Evolutionary conservation across 1,140 invertebrate species (phyloP).

Genomic region (Bombus polaris): DNA sequence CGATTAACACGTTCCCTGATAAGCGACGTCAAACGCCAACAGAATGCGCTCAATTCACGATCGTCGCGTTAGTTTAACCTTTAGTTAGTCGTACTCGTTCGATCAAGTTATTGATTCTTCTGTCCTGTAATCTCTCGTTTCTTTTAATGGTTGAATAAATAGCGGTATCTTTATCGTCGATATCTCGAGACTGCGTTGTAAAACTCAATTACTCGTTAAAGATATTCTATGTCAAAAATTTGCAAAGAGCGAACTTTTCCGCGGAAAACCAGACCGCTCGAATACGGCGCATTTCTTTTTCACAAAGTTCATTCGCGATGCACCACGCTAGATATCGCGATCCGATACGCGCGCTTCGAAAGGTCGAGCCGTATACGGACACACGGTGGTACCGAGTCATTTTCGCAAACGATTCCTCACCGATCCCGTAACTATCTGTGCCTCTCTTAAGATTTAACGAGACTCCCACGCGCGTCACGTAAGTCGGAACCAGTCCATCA

Average conservation of each 20-base stretch:
- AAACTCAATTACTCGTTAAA: no score
- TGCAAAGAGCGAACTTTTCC: background rate
- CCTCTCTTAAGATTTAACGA: conserved; percentile 30
- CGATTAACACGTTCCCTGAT: conserved; percentile 8
- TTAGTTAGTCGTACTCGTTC: background rate
- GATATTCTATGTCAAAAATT: background rate
- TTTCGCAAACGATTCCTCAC: conserved; percentile 46
- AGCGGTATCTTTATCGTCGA: background rate
- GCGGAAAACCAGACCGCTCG: background rate
- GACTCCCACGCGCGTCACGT: conserved; percentile 54
- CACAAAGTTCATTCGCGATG: background rate
- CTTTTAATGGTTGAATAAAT: background rate
- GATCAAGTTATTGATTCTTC: background rate
- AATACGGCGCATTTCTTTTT: background rate
- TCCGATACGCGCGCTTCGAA: conserved; percentile 44
- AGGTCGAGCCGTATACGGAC: conserved; percentile 56
- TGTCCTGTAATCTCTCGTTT: background rate
- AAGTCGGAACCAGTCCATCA: conserved; percentile 15
- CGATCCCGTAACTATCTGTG: conserved; percentile 8
- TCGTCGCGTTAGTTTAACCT: background rate
- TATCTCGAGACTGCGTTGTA: background rate
- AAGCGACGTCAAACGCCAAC: background rate
- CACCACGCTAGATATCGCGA: no score
- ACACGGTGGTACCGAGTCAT: conserved; percentile 61
- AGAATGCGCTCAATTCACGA: background rate